These are phyloP conservation scores for Acanthisitta chloris DNA, from an alignment of 2,113 vertebrate species.

Conservation along the genomic window DNA sequence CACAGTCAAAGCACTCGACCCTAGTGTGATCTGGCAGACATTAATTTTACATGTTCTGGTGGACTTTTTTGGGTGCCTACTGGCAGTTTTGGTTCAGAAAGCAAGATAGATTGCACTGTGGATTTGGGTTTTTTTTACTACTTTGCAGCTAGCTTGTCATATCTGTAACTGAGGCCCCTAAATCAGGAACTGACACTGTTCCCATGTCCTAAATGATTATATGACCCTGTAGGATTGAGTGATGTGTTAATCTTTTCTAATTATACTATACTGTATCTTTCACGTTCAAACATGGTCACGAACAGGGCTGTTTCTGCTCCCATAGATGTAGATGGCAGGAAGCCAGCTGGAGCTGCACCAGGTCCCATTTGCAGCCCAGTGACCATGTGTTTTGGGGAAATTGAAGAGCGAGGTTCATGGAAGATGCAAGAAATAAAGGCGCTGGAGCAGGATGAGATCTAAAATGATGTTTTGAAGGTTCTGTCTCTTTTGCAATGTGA, in stretches of 20 bases:
- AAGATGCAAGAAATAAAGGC: not conserved
- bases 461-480: not conserved
- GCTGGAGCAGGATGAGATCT: not conserved
- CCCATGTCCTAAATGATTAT: not conserved
- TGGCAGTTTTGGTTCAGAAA: not conserved
- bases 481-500: not conserved
- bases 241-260: slow-evolving; percentile 9
- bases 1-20: not conserved
- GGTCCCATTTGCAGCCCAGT: not conserved
- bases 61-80: not conserved
- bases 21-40: not conserved
- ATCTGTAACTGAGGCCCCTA: slow-evolving; percentile 1
- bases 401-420: not conserved
- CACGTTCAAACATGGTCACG: not conserved
- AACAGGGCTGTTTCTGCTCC: not conserved
- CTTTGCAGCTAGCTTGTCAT: not conserved
- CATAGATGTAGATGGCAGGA: not conserved
- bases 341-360: slow-evolving; percentile 32
- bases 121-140: not conserved
- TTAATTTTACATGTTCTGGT: not conserved
- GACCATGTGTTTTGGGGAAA: not conserved
- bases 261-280: not conserved
- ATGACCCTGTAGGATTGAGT: not conserved
- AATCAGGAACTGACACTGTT: slow-evolving; percentile 19
- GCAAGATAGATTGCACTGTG: not conserved